Percentiles rank a stretch among this genome's conserved stretches.
Evolutionary conservation across 2,113 vertebrate species (phyloP).

Genomic region (Perca fluviatilis): DNA sequence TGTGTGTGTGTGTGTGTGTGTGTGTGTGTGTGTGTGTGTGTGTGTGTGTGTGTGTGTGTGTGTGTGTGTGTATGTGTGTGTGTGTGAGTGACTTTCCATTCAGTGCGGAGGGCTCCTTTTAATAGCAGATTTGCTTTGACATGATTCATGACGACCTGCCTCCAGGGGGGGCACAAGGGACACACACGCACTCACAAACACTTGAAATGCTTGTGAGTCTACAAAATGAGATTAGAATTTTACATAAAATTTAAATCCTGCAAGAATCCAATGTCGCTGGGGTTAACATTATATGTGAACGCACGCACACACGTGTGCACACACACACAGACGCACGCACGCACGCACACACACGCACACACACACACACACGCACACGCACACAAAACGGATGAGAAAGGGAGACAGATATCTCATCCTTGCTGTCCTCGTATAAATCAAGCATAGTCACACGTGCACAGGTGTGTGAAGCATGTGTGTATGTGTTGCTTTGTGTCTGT

Average conservation of each 20-base stretch:
- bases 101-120: slow-evolving; percentile 47
- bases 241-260: slow-evolving; percentile 43
- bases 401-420: slow-evolving; percentile 1
- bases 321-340: no score
- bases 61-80: slow-evolving; percentile 25
- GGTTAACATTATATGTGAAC: background rate
- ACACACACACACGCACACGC: background rate
- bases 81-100: slow-evolving; percentile 36
- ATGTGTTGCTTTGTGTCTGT: slow-evolving; percentile 13
- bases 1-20: slow-evolving; percentile 30
- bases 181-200: slow-evolving; percentile 39
- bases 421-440: background rate
- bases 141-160: slow-evolving; percentile 67
- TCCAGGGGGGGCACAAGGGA: slow-evolving; percentile 43
- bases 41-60: slow-evolving; percentile 20
- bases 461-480: background rate
- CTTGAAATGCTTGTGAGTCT: slow-evolving; percentile 43
- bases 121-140: slow-evolving; percentile 68
- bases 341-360: background rate
- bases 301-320: no score
- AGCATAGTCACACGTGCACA: slow-evolving; percentile 26
- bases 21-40: slow-evolving; percentile 21
- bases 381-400: slow-evolving; percentile 8
- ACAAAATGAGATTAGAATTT: slow-evolving; percentile 49
- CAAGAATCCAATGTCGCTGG: slow-evolving; percentile 5